Evolutionary conservation across 1,140 invertebrate species (phyloP).

Genomic region (Pseudoatta argentina): DNA sequence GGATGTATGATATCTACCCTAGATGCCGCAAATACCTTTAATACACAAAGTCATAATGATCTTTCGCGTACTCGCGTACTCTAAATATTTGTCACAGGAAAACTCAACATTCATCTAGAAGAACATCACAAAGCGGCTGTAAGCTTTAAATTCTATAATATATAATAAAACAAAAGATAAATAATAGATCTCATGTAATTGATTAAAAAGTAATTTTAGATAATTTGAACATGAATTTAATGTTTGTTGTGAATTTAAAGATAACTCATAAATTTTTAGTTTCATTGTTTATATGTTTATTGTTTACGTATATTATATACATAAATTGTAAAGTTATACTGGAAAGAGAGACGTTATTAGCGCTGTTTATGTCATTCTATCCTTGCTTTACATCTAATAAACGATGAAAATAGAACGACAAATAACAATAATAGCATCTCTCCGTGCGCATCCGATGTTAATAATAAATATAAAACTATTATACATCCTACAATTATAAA

Average conservation of each 20-base stretch:
- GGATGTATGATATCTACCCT: constrained; percentile 24
- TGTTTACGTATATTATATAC: neutral
- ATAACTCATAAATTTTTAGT: neutral
- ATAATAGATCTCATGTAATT: neutral
- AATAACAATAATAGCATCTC: too few species aligned
- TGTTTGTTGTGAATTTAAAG: neutral
- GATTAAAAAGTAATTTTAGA: neutral
- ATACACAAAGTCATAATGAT: neutral
- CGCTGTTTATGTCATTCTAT: too few species aligned
- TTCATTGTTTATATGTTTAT: neutral
- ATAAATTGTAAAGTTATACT: neutral
- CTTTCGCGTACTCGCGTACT: neutral
- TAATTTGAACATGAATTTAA: neutral
- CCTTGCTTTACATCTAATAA: too few species aligned
- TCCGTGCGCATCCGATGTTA: too few species aligned
- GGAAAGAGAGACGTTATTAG: too few species aligned
- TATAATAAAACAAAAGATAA: neutral
- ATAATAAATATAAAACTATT: neutral
- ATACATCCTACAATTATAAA: neutral
- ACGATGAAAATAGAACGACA: too few species aligned
- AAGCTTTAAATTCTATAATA: neutral
- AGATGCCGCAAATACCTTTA: neutral
- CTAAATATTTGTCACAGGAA: neutral
- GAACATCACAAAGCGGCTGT: neutral
- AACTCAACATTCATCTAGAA: neutral